Evolutionary conservation across 2,888 invertebrate species (phyloP), one percentile per base, ranked within the genome.

Genomic region (Eupelmus urozonus): DNA sequence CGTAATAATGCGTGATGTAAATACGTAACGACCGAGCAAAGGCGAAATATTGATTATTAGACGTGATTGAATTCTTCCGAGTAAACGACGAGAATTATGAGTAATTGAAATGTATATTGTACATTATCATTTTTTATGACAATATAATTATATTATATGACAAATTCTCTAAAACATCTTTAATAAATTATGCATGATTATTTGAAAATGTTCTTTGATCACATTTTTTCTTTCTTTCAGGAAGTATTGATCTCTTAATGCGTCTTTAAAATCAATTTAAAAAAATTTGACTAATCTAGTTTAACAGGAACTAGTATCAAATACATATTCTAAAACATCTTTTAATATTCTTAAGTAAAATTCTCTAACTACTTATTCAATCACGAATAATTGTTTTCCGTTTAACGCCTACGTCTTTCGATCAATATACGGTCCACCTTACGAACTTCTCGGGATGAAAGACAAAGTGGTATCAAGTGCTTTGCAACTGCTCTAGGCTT

Each of bases 401-500:
- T 23, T 20, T 62, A 9, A 13, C 20, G 34, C 27, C 13, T 11
- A 20, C 34, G 3, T 60, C 7, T 3, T 20, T 18, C 25, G 7
- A 16, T 45, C 5, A 25, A 45, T 25, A 23, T 16, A 25, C 18
- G 42, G 27, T 25, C 59, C 16, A 40, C 13, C 29, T 45, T 55
- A 25, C 20, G 53, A 45, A 45, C n/a, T n/a, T n/a, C n/a, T n/a
- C 23, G 7, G 42, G 40, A 51, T 25, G 9, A n/a, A 18, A 13
- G 25, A 40, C 40, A 29, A 49, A 7, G 42, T 13, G 55, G 42
- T 83, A 86, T 88, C 88, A 88, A 82, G 85, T 86, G 69, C 82
- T 85, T 80, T 84, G 86, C 34, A 87, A 5, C 29, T 74, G 84
- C 65, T 87, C 87, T 25, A 88, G 60, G 51, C 81, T 87, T 67